Evolutionary conservation across 2,888 invertebrate species (phyloP), one percentile per base, ranked within the genome.

Genomic region (Muschampia plurimacula): DNA sequence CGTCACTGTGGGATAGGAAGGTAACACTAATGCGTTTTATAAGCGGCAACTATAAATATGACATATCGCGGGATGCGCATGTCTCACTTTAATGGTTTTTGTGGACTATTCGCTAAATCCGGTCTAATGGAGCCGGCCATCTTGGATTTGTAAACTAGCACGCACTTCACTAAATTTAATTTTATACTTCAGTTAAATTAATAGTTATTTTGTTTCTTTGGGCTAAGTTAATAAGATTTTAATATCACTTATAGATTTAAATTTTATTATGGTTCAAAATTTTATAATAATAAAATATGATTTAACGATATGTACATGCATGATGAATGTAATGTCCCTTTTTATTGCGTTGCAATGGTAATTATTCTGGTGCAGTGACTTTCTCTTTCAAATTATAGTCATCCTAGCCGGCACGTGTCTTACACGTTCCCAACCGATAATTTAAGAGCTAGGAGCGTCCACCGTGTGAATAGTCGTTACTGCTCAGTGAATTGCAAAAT

Each of bases 1-100:
- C 85, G 84, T 84, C 80, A 81, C 80, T 79, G 82, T 81, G 81
- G 67, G 62, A 83, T 83, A 83, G 81, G 84, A 86, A 86, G 85
- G 85, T 87, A 86, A 85, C 84, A 86, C 86, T 89, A 89, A 90
- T 90, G 90, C 85, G 81, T 89, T 90, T 89, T 87, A 87, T 89
- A 86, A 83, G 86, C 86, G 83, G 80, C 80, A 80, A 80, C 84
- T 84, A 89, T 89, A 89, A 90, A 90, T 86, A 89, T 89, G 87
- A 87, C 83, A 81, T 87, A 87, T 86, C 87, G 83, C 80, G 81
- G 78, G 82, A 83, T 79, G 83, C 79, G 76, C 76, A 69, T 72
- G 74, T 68, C 75, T 72, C 39, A 57, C 6, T 63, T 67, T 68
- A 72, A 68, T 67, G 63, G 64, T 63, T 22, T 44, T 63, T 49